Conservation (phyloP, 2,113 vertebrate genomes). For the Delphinapterus leucas region DNA sequence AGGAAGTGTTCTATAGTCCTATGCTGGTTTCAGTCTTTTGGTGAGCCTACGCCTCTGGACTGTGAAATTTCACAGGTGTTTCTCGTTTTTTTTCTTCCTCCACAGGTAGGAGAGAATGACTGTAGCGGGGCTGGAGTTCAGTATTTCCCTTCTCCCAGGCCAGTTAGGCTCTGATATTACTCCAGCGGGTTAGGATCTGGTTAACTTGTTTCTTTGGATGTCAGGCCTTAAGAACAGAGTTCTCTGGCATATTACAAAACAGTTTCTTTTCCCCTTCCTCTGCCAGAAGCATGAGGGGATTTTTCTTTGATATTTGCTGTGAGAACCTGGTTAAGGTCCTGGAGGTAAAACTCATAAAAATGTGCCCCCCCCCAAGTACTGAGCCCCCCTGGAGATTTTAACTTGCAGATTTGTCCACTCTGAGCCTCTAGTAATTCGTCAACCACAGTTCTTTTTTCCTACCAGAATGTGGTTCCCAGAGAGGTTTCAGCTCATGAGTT, state of each 20-base stretch:
- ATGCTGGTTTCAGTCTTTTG: background rate
- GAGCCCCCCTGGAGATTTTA: background rate
- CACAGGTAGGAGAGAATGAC: background rate
- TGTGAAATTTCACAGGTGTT: background rate
- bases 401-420: background rate
- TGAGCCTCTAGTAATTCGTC: background rate
- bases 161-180: background rate
- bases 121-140: background rate
- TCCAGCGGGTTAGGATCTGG: background rate
- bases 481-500: background rate
- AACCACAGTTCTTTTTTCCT: background rate
- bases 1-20: background rate
- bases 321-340: background rate
- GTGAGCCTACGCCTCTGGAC: background rate
- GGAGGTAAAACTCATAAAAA: background rate
- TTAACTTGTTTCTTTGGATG: background rate
- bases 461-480: background rate
- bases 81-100: background rate
- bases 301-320: background rate
- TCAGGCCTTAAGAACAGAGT: background rate
- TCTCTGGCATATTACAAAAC: background rate
- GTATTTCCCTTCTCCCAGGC: background rate
- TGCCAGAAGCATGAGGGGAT: background rate
- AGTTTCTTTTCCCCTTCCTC: background rate
- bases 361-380: background rate